Base-by-base conservation (phyloP, 2,113 vertebrate genomes). In the Nothocercus julius region DNA sequence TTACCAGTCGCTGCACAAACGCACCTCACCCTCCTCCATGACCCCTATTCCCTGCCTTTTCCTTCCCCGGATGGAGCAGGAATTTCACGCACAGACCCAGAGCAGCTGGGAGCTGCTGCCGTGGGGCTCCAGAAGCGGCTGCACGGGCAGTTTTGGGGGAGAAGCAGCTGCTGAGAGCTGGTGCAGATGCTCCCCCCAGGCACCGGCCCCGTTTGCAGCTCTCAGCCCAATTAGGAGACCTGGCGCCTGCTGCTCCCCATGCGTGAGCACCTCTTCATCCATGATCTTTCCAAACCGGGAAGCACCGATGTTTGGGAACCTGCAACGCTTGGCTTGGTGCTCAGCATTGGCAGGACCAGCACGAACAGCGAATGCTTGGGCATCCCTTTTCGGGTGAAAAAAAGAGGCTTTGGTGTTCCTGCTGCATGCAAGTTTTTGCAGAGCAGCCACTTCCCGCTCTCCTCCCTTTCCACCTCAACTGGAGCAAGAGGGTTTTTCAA, bases 381-480 rank as follows among this genome's bases (percentile, higher is more conserved):
- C 18, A 30, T 30, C 19, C 5, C 9, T 22, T 1, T n/a, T 72
- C 25, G 40, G 12, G 7, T 3, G 4, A 42, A 42, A 49, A 49
- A 49, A 49, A 49, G 2, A 3, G 11, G 47, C 19, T 19, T 49
- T 25, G 25, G 51, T 13, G 51, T 56, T 79, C 38, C 38, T 79
- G 56, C 38, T 36, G 47, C 70, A 22, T 32, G 6, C 47, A 10
- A 11, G 49, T 4, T 5, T 49, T 49, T 49, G 54, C 54, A 58
- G 54, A 18, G 54, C 25, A 0, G 0, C 30, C 16, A 5, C 19
- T 25, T 0, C 0, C 6, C 32, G 44, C 28, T 80, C 86, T 62
- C 69, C 20, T 14, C 13, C 7, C 10, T 7, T 66, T 36, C 2
- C 3, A 11, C 64, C n/a, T 38, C n/a, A 54, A 40, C 32, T 73